Evolutionary conservation across 35 echinoderm and acorn worm species (phyloP).

Genomic region (Anneissia japonica): DNA sequence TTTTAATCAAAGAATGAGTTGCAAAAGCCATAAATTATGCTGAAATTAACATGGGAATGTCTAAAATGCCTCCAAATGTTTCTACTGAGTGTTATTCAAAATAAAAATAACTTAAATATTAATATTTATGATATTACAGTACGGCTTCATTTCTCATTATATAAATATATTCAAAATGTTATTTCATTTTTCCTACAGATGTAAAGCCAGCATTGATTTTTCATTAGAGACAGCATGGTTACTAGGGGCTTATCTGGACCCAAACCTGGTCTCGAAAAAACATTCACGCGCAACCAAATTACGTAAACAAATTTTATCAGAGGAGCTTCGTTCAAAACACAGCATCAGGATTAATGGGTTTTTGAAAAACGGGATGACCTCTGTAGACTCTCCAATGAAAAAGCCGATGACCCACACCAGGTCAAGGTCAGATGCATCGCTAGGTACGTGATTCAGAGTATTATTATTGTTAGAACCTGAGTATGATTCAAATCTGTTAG

Average conservation of each 20-base stretch:
- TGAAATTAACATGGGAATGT: too few relatives aligned
- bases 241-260: conserved; percentile 78
- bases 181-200: conserved; percentile 45
- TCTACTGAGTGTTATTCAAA: too few relatives aligned
- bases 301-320: conserved; percentile 73
- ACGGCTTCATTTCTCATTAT: too few relatives aligned
- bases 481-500: not conserved
- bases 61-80: too few relatives aligned
- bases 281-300: conserved; percentile 78
- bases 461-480: not conserved
- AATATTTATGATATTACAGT: too few relatives aligned
- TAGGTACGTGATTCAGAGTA: conserved; percentile 30
- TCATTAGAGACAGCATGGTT: conserved; percentile 82
- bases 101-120: too few relatives aligned
- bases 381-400: conserved; percentile 60
- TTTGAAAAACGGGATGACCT: conserved; percentile 11
- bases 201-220: conserved; percentile 82
- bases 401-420: conserved; percentile 62
- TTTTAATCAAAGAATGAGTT: too few relatives aligned
- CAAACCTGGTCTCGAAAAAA: conserved; percentile 54
- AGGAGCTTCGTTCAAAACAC: conserved; percentile 63
- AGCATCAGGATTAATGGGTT: conserved; percentile 27
- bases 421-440: conserved; percentile 89
- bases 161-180: too few relatives aligned
- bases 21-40: too few relatives aligned